Evolutionary conservation across 2,888 invertebrate genomes (phyloP).

Genomic region (Leistus spinibarbis): DNA sequence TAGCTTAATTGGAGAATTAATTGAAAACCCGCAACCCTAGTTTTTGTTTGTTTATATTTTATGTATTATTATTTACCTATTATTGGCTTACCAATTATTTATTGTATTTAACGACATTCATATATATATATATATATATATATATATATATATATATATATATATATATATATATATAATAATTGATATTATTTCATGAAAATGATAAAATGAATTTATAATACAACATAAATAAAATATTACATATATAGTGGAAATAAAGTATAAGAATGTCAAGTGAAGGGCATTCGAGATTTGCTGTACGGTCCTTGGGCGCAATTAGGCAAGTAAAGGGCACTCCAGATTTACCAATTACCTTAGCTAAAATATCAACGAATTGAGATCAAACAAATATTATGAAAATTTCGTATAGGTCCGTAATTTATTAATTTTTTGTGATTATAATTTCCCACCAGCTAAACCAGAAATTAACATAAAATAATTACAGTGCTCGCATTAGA

Average conservation of each 20-base stretch:
- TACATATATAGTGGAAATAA: too few species aligned
- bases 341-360: too few species aligned
- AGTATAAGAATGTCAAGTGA: too few species aligned
- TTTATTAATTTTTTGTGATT: not conserved
- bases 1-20: conserved; percentile 29
- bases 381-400: too few species aligned
- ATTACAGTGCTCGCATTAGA: not conserved
- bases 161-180: not conserved
- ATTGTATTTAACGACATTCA: not conserved
- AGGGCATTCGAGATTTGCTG: too few species aligned
- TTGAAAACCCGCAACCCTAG: conserved; percentile 26
- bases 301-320: too few species aligned
- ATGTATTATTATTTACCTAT: conserved; percentile 17
- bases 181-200: too few species aligned
- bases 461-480: not conserved
- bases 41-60: conserved; percentile 25
- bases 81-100: not conserved
- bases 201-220: too few species aligned
- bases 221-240: too few species aligned
- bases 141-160: not conserved
- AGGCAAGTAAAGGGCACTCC: too few species aligned
- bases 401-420: not conserved
- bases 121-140: too few species aligned
- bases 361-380: too few species aligned
- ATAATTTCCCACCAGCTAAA: not conserved